Base-by-base conservation (phyloP, 1,140 invertebrate species). In the Hirudo medicinalis region DNA sequence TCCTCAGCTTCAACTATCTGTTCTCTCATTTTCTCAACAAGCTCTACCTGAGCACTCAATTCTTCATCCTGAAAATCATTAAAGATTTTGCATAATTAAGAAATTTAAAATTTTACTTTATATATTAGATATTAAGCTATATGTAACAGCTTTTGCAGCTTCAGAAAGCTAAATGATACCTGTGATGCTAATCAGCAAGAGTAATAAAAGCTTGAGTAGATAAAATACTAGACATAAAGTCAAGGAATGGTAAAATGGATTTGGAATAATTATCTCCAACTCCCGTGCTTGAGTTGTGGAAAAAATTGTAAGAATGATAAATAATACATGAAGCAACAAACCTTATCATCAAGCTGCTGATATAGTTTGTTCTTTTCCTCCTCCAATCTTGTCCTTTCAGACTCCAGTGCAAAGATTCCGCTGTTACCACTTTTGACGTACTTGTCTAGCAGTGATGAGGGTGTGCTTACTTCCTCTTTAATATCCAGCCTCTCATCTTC, bases 1-100 rank as follows among this genome's bases (percentile, higher is more conserved):
- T 97, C 93, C 80, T 96, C 93, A 80, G 97, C 94, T 80, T 99
- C 96, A 79, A 94, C 84, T 85, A 98, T 91, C 81, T 99, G 96
- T 77, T 98, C 93, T 82, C 97, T 97, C 63, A 97, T 85, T 79
- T 95, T 94, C 81, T 99, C 95, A 57, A 95, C 90, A 76, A 91
- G 88, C 82, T 97, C 93, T 71, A 91, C 92, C 77, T 96, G 92
- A 79, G 94, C 91, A 81, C 97, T 97, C 76, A 99, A 97, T 81
- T 99, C 97, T 79, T 99, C 97, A 80, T 99, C 97, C 82, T 83
- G 70, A 9, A 27, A 68, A 43, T 13, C 11, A 17, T 49, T 49
- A 17, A 49, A 49, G 43, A 49, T 49, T 49, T 15, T 49, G 3
- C 43, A 49, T 49, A 49, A 13, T 49, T n/a, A n/a, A n/a, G n/a